Evolutionary conservation across 1,140 invertebrate species (phyloP).

Genomic region (Semibalanus balanoides): DNA sequence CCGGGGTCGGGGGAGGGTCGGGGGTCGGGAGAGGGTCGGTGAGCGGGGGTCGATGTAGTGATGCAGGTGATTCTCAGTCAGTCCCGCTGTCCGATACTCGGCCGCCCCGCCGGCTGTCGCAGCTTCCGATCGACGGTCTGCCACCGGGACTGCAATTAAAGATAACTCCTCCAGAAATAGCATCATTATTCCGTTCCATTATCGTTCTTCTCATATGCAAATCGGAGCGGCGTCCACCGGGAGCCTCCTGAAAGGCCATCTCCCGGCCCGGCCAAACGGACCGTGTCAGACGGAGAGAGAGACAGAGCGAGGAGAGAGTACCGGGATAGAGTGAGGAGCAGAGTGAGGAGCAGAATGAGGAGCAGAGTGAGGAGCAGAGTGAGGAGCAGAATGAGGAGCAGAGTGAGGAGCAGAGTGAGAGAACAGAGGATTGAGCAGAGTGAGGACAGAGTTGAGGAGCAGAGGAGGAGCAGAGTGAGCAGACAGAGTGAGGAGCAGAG

Average conservation of each 20-base stretch:
- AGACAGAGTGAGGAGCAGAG: no score
- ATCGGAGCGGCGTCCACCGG: not conserved
- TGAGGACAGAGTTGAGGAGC: not conserved
- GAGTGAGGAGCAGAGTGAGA: not conserved
- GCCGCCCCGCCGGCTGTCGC: not conserved
- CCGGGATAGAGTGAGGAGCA: not conserved
- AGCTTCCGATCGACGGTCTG: not conserved
- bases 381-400: not conserved
- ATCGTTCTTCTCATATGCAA: conserved; percentile 1
- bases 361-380: no score
- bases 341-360: not conserved
- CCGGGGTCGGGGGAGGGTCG: no score
- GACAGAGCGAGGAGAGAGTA: not conserved
- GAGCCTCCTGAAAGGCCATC: not conserved
- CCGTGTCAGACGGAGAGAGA: no score
- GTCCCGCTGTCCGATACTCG: no score
- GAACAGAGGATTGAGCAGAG: not conserved
- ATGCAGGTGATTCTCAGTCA: no score
- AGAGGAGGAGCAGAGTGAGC: no score
- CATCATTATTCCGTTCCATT: not conserved
- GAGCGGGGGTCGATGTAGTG: no score
- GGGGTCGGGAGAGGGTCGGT: no score
- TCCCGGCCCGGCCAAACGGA: no score
- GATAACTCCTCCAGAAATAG: conserved; percentile 2
- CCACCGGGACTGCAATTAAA: not conserved